phyloP scores from a whole-genome alignment of 2,113 vertebrate species.

The Anthoscopus minutus region DNA sequence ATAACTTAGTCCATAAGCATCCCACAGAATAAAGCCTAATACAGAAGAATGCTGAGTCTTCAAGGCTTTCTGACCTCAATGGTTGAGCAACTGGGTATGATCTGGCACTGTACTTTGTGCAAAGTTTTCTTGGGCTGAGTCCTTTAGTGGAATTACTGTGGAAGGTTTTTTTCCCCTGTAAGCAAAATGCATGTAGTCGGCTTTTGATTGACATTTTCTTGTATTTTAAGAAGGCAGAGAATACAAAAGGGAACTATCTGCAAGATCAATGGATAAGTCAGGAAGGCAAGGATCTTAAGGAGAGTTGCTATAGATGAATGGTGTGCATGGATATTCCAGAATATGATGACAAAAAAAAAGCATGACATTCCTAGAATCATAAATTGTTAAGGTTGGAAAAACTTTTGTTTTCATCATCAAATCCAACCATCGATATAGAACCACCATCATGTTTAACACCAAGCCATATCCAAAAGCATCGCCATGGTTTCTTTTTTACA shows the following conservation, averaged over 20 bases:
- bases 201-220: not conserved
- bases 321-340: not conserved
- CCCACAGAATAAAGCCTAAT: not conserved
- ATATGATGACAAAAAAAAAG: not conserved
- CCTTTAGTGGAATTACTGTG: not conserved
- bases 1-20: not conserved
- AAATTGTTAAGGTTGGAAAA: not conserved
- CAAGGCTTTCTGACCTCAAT: not conserved
- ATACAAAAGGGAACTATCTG: not conserved
- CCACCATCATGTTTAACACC: not conserved
- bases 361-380: not conserved
- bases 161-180: fast-evolving
- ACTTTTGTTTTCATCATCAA: too few relatives aligned
- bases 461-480: not conserved
- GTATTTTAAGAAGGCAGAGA: not conserved
- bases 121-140: not conserved
- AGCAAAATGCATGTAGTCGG: fast-evolving
- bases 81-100: fast-evolving
- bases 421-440: not conserved
- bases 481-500: not conserved
- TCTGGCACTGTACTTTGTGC: not conserved
- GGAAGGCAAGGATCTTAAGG: not conserved
- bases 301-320: not conserved
- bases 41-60: not conserved
- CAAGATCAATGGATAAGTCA: fast-evolving